phyloP scores from a whole-genome alignment of 2,113 vertebrate genomes.

The Sylvilagus bachmani region DNA sequence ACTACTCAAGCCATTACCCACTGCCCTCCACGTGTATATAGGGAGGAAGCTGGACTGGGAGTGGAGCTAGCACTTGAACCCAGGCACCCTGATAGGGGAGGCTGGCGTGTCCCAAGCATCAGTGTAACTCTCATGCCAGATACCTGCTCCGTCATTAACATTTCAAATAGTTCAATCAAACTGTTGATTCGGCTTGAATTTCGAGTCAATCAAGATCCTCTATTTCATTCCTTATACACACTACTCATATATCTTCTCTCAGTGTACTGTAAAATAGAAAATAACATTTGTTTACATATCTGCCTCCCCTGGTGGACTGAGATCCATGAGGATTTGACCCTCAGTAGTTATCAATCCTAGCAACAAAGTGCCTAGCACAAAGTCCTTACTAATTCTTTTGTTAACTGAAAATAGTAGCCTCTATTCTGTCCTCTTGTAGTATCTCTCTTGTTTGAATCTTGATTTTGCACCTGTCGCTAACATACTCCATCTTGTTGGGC shows the following conservation, averaged over 20 bases:
- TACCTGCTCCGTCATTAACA: background rate
- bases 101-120: too few species aligned
- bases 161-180: background rate
- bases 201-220: background rate
- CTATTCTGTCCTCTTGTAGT: background rate
- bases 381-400: background rate
- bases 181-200: background rate
- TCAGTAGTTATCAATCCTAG: background rate
- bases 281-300: background rate
- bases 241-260: background rate
- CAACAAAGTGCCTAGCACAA: background rate
- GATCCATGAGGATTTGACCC: background rate
- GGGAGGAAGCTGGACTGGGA: too few species aligned
- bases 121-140: too few species aligned
- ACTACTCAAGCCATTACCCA: too few species aligned
- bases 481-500: conserved; percentile 17
- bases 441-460: background rate
- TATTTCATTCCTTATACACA: background rate
- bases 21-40: too few species aligned
- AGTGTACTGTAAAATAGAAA: background rate
- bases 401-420: background rate
- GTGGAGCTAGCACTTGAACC: too few species aligned
- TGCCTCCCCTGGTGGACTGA: background rate
- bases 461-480: background rate
- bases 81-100: too few species aligned